These are phyloP conservation scores for Tanypteryx hageni DNA, from an alignment of 2,888 invertebrate genomes.

Conservation along the genomic window DNA sequence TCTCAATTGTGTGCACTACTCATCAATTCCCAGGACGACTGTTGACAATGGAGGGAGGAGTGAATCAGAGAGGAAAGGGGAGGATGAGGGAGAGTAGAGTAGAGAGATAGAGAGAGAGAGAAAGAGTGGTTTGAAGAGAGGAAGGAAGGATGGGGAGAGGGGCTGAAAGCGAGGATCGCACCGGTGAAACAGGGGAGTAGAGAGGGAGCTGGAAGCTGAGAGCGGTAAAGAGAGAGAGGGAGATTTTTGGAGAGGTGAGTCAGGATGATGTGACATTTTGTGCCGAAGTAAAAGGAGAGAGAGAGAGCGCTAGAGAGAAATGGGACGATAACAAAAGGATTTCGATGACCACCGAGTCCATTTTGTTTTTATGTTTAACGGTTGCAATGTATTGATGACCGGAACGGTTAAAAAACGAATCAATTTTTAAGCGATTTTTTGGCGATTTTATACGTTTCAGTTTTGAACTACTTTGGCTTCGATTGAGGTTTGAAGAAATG, in stretches of 20 bases:
- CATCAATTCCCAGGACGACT: constrained; percentile 60
- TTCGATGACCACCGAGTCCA: neutral
- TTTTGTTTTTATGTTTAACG: neutral
- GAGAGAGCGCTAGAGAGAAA: neutral
- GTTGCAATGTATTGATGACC: neutral
- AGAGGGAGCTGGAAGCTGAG: neutral
- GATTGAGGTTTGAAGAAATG: too few species aligned
- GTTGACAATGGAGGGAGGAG: constrained; percentile 41
- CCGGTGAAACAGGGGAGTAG: neutral
- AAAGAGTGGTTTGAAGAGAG: neutral
- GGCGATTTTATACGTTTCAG: neutral
- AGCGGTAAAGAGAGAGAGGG: neutral
- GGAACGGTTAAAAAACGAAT: neutral
- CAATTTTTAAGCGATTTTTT: neutral
- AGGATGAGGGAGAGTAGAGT: neutral
- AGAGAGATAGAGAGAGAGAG: neutral
- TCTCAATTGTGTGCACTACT: constrained; percentile 58
- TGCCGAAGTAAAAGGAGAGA: neutral
- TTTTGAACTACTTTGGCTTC: too few species aligned
- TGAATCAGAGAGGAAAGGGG: neutral
- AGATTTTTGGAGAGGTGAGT: neutral
- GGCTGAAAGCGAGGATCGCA: too few species aligned
- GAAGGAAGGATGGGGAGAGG: neutral
- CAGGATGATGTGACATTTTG: neutral
- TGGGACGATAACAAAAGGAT: neutral